phyloP scores from a whole-genome alignment of 2,888 invertebrate species.

The Metopia argyrocephala region DNA sequence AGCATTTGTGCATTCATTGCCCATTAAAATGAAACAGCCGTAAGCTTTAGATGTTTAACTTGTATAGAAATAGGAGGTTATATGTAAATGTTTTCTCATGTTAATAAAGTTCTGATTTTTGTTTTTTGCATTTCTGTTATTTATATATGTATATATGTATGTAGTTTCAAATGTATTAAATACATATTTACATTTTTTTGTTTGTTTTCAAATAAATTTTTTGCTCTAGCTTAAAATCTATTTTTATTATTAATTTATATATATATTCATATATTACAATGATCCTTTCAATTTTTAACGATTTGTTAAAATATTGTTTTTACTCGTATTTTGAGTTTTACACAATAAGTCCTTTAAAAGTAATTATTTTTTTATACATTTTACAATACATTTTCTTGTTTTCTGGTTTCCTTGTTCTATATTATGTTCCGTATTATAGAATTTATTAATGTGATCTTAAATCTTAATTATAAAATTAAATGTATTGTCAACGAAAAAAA shows the following conservation, averaged over 20 bases:
- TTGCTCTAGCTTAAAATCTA: conserved; percentile 44
- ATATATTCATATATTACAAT: conserved; percentile 56
- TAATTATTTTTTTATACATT: conserved; percentile 43
- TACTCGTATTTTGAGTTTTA: conserved; percentile 49
- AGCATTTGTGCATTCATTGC: no score
- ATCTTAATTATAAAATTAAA: conserved; percentile 41
- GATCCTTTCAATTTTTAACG: conserved; percentile 46
- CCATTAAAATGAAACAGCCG: no score
- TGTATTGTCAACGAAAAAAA: conserved; percentile 63
- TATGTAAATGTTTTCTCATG: conserved; percentile 2
- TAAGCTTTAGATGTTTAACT: no score
- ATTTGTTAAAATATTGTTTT: conserved; percentile 32
- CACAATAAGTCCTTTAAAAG: conserved; percentile 62
- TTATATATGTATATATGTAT: conserved; percentile 13
- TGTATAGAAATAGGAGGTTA: no score
- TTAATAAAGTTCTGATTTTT: not conserved
- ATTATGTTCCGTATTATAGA: conserved; percentile 3
- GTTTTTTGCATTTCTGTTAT: conserved; percentile 1
- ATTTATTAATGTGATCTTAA: conserved; percentile 22
- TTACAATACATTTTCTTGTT: conserved; percentile 43
- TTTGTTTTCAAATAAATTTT: conserved; percentile 42
- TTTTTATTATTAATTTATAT: not conserved
- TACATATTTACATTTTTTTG: conserved; percentile 62
- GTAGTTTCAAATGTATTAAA: conserved; percentile 54
- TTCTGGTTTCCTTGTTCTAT: not conserved